Evolutionary conservation across 2,888 invertebrate genomes (phyloP).

Genomic region (Xestia sexstrigata): DNA sequence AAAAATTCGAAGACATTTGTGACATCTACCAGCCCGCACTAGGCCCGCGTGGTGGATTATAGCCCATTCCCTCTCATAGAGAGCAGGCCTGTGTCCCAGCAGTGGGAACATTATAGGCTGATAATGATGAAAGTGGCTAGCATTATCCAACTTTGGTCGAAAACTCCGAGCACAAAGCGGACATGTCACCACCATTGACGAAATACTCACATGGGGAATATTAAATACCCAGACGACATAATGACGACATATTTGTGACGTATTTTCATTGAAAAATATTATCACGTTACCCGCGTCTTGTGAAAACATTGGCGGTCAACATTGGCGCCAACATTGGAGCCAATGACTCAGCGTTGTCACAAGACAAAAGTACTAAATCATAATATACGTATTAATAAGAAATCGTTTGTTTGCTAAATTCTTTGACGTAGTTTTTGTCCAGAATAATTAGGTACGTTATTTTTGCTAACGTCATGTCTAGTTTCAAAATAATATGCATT

Average conservation of each 20-base stretch:
- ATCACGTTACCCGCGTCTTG: background rate
- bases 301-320: background rate
- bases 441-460: background rate
- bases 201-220: background rate
- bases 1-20: too few relatives aligned
- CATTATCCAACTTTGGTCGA: too few relatives aligned
- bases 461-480: slow-evolving; percentile 10
- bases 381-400: slow-evolving; percentile 13
- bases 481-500: slow-evolving; percentile 2
- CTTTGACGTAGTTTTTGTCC: slow-evolving; percentile 20
- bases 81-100: too few relatives aligned
- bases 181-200: too few relatives aligned
- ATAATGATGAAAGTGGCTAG: too few relatives aligned
- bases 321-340: slow-evolving; percentile 11
- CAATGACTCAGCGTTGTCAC: slow-evolving; percentile 4
- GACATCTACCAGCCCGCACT: too few relatives aligned
- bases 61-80: too few relatives aligned
- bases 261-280: slow-evolving; percentile 2
- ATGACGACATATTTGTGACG: slow-evolving; percentile 13
- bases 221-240: background rate
- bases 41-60: too few relatives aligned
- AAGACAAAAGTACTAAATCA: background rate
- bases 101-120: too few relatives aligned
- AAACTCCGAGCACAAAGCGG: too few relatives aligned
- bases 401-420: slow-evolving; percentile 16